Evolutionary conservation across 37 sponge, comb jelly and placozoan genomes (phyloP).

Genomic region (Beroe forskalii): DNA sequence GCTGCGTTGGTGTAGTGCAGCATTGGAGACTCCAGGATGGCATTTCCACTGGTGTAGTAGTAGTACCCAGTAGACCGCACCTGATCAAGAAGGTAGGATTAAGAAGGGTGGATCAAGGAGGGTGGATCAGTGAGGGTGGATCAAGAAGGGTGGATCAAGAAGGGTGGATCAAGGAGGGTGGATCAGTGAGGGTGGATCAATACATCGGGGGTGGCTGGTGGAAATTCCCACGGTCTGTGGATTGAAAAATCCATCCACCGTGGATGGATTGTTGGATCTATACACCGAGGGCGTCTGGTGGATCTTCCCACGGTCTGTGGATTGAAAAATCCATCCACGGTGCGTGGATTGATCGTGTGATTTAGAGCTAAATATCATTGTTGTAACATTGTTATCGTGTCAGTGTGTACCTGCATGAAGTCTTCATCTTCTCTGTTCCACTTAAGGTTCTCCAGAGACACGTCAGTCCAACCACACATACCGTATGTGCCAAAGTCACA

Average conservation of each 20-base stretch:
- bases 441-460: background rate
- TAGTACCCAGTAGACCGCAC: background rate
- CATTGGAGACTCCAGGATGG: constrained; percentile 3
- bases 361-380: too few relatives aligned
- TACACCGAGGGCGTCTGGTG: too few relatives aligned
- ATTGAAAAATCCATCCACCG: too few relatives aligned
- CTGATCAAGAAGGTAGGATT: background rate
- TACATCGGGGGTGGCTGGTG: too few relatives aligned
- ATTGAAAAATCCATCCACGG: too few relatives aligned
- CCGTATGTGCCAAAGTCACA: constrained; percentile 44
- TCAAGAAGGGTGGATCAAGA: background rate
- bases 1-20: constrained; percentile 19
- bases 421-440: constrained; percentile 30
- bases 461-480: constrained; percentile 46
- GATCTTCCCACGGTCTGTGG: too few relatives aligned
- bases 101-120: too few relatives aligned
- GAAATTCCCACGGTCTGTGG: too few relatives aligned
- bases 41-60: background rate
- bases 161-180: too few relatives aligned
- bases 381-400: too few relatives aligned
- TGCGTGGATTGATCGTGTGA: too few relatives aligned
- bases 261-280: too few relatives aligned
- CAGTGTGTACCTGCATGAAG: constrained; percentile 34
- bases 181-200: background rate
- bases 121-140: background rate